Evolutionary conservation across 2,888 invertebrate genomes (phyloP).

Genomic region (Drosophila merina): DNA sequence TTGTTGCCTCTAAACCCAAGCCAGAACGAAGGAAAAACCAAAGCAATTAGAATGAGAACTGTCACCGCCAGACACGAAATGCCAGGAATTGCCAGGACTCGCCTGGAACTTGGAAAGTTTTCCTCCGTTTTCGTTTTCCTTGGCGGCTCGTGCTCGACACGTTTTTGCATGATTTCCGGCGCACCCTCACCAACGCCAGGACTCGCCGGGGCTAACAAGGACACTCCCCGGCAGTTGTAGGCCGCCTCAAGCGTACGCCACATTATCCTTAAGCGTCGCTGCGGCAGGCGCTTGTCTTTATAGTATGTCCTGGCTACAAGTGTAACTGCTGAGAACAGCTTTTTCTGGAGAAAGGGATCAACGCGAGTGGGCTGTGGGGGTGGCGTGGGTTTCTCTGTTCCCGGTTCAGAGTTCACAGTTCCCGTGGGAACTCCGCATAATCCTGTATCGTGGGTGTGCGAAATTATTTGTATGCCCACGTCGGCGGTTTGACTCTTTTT

Average conservation of each 20-base stretch:
- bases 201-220: conserved; percentile 25
- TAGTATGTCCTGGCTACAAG: conserved; percentile 55
- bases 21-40: not conserved
- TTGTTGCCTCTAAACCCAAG: conserved; percentile 38
- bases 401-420: conserved; percentile 44
- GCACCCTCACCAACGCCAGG: conserved; percentile 18
- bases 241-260: conserved; percentile 61
- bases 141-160: conserved; percentile 68
- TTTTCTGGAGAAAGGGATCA: conserved; percentile 42
- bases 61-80: conserved; percentile 59
- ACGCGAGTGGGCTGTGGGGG: conserved; percentile 22
- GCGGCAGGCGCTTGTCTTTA: conserved; percentile 60
- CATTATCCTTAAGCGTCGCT: conserved; percentile 76
- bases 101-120: conserved; percentile 38
- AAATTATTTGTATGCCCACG: conserved; percentile 36
- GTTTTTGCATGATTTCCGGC: conserved; percentile 73
- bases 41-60: conserved; percentile 55
- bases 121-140: conserved; percentile 36
- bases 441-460: conserved; percentile 66
- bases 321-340: conserved; percentile 62
- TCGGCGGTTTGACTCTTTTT: conserved; percentile 5
- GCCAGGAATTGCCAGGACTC: not conserved
- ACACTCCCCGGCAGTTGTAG: conserved; percentile 45
- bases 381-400: conserved; percentile 48
- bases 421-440: conserved; percentile 69